Percentiles rank a stretch among this genome's conserved stretches.
Evolutionary conservation across 1,140 invertebrate genomes (phyloP).

Genomic region (Pseudomyrmex gracilis): DNA sequence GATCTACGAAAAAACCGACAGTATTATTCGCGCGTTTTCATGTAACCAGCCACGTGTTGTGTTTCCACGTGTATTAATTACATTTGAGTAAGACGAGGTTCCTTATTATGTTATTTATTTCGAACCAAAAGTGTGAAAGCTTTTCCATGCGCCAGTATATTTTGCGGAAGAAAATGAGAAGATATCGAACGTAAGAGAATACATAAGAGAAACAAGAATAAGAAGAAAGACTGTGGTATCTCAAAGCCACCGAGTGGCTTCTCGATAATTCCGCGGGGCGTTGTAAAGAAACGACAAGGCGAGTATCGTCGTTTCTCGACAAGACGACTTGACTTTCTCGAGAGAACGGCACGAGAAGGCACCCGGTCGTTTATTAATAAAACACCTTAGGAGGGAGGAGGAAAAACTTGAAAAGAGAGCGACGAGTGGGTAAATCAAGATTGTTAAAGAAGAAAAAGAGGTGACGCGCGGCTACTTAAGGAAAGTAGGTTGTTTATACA

Average conservation of each 20-base stretch:
- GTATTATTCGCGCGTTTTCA: neutral
- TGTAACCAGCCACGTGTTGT: neutral
- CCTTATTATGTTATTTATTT: no score
- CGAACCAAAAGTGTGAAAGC: neutral
- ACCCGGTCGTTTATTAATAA: constrained; percentile 73
- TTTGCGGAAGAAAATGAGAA: constrained; percentile 21
- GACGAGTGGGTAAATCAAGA: constrained; percentile 33
- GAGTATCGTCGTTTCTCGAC: constrained; percentile 39
- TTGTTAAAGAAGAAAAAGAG: constrained; percentile 27
- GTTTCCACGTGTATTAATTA: constrained; percentile 10
- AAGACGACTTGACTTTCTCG: constrained; percentile 24
- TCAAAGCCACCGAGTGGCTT: constrained; percentile 38
- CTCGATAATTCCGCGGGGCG: constrained; percentile 58
- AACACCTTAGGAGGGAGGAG: constrained; percentile 38
- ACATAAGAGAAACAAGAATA: constrained; percentile 27
- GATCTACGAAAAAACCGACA: neutral
- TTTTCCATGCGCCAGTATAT: neutral
- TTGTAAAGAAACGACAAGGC: constrained; percentile 56
- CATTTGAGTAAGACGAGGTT: neutral
- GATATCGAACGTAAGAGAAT: constrained; percentile 20
- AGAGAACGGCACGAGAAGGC: constrained; percentile 11
- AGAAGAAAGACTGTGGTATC: constrained; percentile 18
- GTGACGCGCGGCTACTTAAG: constrained; percentile 50
- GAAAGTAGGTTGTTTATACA: constrained; percentile 50
- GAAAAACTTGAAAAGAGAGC: constrained; percentile 52